These are phyloP conservation scores for Eurytoma adleriae DNA, from an alignment of 2,888 invertebrate species.

Conservation along the genomic window DNA sequence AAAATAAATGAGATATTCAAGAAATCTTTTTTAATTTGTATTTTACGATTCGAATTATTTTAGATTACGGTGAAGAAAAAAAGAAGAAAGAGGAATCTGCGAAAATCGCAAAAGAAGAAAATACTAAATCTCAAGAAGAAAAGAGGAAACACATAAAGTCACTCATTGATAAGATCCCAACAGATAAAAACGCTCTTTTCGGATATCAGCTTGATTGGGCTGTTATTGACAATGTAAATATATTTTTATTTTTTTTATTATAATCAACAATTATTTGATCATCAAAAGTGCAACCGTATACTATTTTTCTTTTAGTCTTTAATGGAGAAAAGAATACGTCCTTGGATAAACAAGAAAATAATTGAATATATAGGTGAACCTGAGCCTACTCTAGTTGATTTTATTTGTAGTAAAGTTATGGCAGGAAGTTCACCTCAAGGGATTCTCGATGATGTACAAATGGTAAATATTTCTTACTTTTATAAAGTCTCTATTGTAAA, in stretches of 20 bases:
- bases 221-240: slow-evolving; percentile 83
- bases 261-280: background rate
- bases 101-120: slow-evolving; percentile 80
- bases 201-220: slow-evolving; percentile 95
- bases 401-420: slow-evolving; percentile 98
- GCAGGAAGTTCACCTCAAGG: slow-evolving; percentile 95
- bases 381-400: slow-evolving; percentile 98
- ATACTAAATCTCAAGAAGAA: slow-evolving; percentile 89
- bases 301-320: slow-evolving; percentile 79
- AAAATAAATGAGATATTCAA: background rate
- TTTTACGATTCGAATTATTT: slow-evolving; percentile 54
- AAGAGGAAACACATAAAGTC: slow-evolving; percentile 97
- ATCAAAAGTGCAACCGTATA: background rate
- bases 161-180: slow-evolving; percentile 98
- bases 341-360: slow-evolving; percentile 99
- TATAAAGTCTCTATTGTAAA: background rate
- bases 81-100: slow-evolving; percentile 75
- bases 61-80: slow-evolving; percentile 82
- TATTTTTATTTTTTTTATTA: background rate
- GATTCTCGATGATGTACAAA: slow-evolving; percentile 98
- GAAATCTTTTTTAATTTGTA: slow-evolving; percentile 2
- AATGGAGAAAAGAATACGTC: slow-evolving; percentile 97
- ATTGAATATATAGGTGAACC: slow-evolving; percentile 99
- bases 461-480: slow-evolving; percentile 81
- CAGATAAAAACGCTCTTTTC: slow-evolving; percentile 97